phyloP scores from a whole-genome alignment of 2,113 vertebrate genomes.

The Chloroceryle aenea region DNA sequence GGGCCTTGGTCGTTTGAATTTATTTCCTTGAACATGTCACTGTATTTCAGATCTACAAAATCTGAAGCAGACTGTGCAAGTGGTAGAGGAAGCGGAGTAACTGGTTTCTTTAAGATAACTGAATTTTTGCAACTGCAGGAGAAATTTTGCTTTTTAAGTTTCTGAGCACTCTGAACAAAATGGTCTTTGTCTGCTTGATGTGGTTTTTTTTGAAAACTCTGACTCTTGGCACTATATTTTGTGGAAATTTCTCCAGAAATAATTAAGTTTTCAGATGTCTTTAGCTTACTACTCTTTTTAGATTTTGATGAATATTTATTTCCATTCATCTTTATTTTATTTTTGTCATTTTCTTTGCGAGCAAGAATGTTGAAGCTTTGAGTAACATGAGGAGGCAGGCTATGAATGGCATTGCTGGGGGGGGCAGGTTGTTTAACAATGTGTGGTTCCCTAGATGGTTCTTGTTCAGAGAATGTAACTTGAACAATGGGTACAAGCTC shows the following conservation, averaged over 20 bases:
- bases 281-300: conserved; percentile 60
- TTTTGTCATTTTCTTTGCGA: conserved; percentile 60
- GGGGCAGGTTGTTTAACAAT: conserved; percentile 17
- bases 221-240: conserved; percentile 61
- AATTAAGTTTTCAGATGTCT: conserved; percentile 46
- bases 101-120: conserved; percentile 62
- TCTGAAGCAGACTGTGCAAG: conserved; percentile 74
- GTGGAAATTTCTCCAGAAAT: conserved; percentile 34
- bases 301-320: conserved; percentile 62
- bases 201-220: conserved; percentile 42
- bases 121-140: conserved; percentile 72
- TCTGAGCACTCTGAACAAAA: conserved; percentile 19
- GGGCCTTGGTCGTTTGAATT: conserved; percentile 83
- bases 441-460: background rate
- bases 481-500: conserved; percentile 18
- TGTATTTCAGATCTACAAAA: conserved; percentile 83
- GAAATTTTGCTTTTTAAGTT: conserved; percentile 68
- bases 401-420: conserved; percentile 9
- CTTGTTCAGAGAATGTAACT: conserved; percentile 40
- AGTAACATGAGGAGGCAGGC: conserved; percentile 27
- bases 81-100: background rate
- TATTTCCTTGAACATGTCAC: conserved; percentile 92
- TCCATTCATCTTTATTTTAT: conserved; percentile 64
- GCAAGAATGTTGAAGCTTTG: conserved; percentile 67
- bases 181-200: conserved; percentile 51